These are phyloP conservation scores for Epinephelus fuscoguttatus DNA, from an alignment of 2,113 vertebrate species.

Conservation along the genomic window DNA sequence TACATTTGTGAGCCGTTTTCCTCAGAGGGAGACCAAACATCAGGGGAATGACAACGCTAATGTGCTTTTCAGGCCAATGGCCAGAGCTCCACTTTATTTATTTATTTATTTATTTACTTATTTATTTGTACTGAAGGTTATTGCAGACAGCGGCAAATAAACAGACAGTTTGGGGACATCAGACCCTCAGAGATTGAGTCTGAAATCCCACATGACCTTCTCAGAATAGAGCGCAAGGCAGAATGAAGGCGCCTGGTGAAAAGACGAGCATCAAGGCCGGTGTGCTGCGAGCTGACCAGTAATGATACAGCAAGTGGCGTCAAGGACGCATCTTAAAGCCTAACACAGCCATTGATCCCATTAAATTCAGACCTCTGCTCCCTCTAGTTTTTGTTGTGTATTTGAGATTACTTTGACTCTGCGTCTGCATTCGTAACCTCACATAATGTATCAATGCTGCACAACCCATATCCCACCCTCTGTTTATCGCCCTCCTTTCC, in stretches of 20 bases:
- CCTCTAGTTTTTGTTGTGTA: constrained; percentile 43
- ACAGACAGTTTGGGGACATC: constrained; percentile 38
- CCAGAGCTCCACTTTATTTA: constrained; percentile 39
- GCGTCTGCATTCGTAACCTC: constrained; percentile 7
- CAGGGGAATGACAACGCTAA: constrained; percentile 48
- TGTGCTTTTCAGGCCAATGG: constrained; percentile 34
- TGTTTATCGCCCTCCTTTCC: constrained; percentile 38
- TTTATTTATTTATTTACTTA: constrained; percentile 28
- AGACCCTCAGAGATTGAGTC: constrained; percentile 46
- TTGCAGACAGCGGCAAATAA: constrained; percentile 51
- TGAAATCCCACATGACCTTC: constrained; percentile 70
- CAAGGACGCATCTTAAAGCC: constrained; percentile 65
- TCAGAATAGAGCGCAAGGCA: constrained; percentile 37
- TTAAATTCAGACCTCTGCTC: constrained; percentile 62
- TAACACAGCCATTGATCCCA: constrained; percentile 66
- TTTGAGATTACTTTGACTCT: constrained; percentile 58
- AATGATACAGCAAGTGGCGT: constrained; percentile 53
- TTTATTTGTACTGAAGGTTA: constrained; percentile 51
- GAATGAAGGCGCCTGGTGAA: constrained; percentile 31
- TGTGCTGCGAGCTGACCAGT: constrained; percentile 41
- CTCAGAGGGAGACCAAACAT: constrained; percentile 34
- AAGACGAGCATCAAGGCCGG: constrained; percentile 44
- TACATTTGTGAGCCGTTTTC: constrained; percentile 41
- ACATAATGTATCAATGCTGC: constrained; percentile 4
- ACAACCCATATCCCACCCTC: constrained; percentile 10